phyloP scores from a whole-genome alignment of 2,113 vertebrate genomes.

The Promerops cafer region DNA sequence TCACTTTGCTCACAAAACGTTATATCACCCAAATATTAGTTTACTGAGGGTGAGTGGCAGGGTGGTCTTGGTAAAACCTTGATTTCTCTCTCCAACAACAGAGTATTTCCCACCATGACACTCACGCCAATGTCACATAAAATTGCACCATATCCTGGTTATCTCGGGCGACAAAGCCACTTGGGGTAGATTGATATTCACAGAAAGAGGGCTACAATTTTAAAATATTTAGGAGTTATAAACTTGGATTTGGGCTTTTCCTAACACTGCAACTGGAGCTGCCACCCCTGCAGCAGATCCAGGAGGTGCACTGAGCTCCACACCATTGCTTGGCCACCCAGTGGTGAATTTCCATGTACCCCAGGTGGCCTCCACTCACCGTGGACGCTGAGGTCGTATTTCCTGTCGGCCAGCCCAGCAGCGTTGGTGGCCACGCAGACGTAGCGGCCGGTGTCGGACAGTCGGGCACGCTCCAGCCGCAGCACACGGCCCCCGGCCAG shows the following conservation, averaged over 20 bases:
- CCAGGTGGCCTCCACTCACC: slow-evolving; percentile 63
- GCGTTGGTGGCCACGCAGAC: slow-evolving; percentile 87
- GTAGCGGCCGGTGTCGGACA: slow-evolving; percentile 88
- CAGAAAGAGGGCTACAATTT: not conserved
- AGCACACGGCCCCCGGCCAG: slow-evolving; percentile 76
- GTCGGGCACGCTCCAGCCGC: slow-evolving; percentile 73
- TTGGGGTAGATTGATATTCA: not conserved
- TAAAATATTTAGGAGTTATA: not conserved
- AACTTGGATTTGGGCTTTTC: not conserved
- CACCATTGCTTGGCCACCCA: too few relatives aligned
- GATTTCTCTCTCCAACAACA: not conserved
- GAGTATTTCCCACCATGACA: not conserved
- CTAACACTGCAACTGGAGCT: not conserved
- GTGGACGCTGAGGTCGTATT: slow-evolving; percentile 85
- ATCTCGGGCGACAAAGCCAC: fast-evolving
- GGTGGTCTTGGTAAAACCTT: not conserved
- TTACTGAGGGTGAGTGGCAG: fast-evolving
- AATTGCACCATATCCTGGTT: not conserved
- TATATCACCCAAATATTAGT: not conserved
- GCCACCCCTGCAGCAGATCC: not conserved
- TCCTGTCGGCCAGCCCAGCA: slow-evolving; percentile 88
- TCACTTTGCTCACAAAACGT: not conserved
- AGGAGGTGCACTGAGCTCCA: not conserved
- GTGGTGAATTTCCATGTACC: fast-evolving
- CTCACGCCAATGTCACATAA: fast-evolving